Conservation (phyloP, 2,888 invertebrate species). For the Sinohyriopsis cumingii region DNA sequence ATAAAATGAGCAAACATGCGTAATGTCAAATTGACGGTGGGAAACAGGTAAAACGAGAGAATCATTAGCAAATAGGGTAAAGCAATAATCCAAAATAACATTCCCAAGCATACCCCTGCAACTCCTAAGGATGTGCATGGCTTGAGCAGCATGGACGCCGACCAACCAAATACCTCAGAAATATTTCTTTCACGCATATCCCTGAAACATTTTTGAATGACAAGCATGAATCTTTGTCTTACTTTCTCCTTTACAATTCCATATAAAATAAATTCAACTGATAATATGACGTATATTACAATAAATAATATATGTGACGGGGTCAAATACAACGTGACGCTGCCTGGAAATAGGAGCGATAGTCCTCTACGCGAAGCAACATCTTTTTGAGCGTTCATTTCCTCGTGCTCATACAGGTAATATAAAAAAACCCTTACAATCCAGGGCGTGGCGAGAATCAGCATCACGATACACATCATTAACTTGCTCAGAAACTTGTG, state of each 20-base stretch:
- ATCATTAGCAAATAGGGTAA: slow-evolving; percentile 48
- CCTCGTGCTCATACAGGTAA: slow-evolving; percentile 52
- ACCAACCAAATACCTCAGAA: slow-evolving; percentile 40
- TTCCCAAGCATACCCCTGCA: slow-evolving; percentile 53
- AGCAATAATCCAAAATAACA: slow-evolving; percentile 52
- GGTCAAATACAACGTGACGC: slow-evolving; percentile 55
- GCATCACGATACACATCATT: slow-evolving; percentile 42
- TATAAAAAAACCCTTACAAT: slow-evolving; percentile 53
- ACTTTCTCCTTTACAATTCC: slow-evolving; percentile 42
- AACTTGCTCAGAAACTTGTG: slow-evolving; percentile 38
- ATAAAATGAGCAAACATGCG: slow-evolving; percentile 54
- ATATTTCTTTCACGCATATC: slow-evolving; percentile 50
- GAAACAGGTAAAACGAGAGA: slow-evolving; percentile 59
- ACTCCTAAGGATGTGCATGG: slow-evolving; percentile 63
- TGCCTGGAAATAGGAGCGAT: slow-evolving; percentile 49
- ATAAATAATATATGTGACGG: slow-evolving; percentile 63
- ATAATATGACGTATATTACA: slow-evolving; percentile 55
- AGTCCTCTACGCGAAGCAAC: slow-evolving; percentile 25
- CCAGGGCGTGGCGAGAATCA: slow-evolving; percentile 52
- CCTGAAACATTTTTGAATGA: slow-evolving; percentile 49
- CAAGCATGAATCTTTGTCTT: slow-evolving; percentile 43
- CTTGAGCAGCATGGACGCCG: slow-evolving; percentile 48
- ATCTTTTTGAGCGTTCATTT: slow-evolving; percentile 37
- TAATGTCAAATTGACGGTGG: slow-evolving; percentile 58
- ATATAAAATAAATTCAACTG: slow-evolving; percentile 47